Percentiles rank a stretch among this genome's conserved stretches.
Conservation (phyloP, 2,113 vertebrate species). For the Chaetodon auriga region DNA sequence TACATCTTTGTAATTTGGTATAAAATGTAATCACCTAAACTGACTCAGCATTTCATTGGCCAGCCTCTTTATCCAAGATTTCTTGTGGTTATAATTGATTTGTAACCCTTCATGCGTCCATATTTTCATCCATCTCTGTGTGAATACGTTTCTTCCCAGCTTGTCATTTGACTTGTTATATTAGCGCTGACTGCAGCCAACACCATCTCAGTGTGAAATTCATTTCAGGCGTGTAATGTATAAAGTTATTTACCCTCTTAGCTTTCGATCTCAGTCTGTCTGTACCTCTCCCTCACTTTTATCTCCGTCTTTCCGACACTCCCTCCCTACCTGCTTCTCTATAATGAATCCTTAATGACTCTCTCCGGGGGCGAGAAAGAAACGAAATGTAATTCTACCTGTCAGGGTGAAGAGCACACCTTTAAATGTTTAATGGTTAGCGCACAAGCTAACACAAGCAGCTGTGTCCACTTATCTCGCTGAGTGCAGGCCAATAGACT, state of each 20-base stretch:
- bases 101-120: not conserved
- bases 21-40: not conserved
- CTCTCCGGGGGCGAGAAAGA: not conserved
- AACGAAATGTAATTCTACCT: slow-evolving; percentile 17
- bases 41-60: not conserved
- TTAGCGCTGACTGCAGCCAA: slow-evolving; percentile 18
- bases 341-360: slow-evolving; percentile 55
- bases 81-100: not conserved
- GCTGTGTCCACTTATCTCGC: slow-evolving; percentile 25
- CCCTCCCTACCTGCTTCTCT: not conserved
- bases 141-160: not conserved
- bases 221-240: slow-evolving; percentile 42
- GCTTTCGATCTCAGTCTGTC: not conserved
- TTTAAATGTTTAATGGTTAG: slow-evolving; percentile 54
- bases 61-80: not conserved
- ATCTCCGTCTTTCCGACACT: not conserved
- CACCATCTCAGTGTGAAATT: slow-evolving; percentile 55
- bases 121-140: not conserved
- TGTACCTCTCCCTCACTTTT: not conserved
- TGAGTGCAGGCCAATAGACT: slow-evolving; percentile 6
- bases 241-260: slow-evolving; percentile 34
- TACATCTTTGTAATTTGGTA: not conserved
- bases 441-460: slow-evolving; percentile 14
- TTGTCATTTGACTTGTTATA: not conserved
- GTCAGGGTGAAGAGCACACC: slow-evolving; percentile 37